Evolutionary conservation across 2,888 invertebrate genomes (phyloP), one percentile per base, ranked within the genome.

Genomic region (Agapetus fuscipes): DNA sequence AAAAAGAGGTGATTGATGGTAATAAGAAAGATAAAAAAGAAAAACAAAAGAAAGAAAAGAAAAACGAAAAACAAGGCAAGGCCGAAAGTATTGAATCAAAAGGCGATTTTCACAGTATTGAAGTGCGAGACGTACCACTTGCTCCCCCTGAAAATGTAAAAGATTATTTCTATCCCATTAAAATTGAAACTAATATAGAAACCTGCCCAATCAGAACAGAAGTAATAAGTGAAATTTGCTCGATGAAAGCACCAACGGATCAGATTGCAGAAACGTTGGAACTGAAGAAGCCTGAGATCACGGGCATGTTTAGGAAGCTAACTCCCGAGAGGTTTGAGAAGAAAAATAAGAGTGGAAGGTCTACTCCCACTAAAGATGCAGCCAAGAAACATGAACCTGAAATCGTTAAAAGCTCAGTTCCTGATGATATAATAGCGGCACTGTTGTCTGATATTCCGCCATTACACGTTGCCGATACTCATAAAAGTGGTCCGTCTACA

Each of bases 371-470:
- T 4, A 27, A 27, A 27, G 27, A 27, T 9, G 24, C 24, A 24
- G 24, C 6, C 10, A 24, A 24, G 24, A n/a, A n/a, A n/a, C n/a
- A n/a, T n/a, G 13, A 5, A 27, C 26, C 35, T 11, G 13, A 20
- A 35, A 14, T 14, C n/a, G 26, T 27, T 15, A 15, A 24, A 34
- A 15, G 9, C 13, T n/a, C 27, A 6, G 7, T 12, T 2, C 13
- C 33, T 16, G 43, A 46, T 9, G 43, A 46, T 15, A 35, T 46
- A 10, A 46, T 43, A 16, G 17, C 31, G 14, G 17, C 35, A 14
- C 28, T 46, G n/a, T 27, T 46, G 9, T 41, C 41, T 11, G 41
- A 45, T 35, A 39, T 25, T n/a, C 41, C 45, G n/a, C 45, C 45
- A 17, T 9, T 9, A 6, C 20, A 20, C 9, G 20, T 20, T 4